These are phyloP conservation scores for Stomatorhinus ivindoensis DNA, from an alignment of 2,113 vertebrate species.

Conservation along the genomic window DNA sequence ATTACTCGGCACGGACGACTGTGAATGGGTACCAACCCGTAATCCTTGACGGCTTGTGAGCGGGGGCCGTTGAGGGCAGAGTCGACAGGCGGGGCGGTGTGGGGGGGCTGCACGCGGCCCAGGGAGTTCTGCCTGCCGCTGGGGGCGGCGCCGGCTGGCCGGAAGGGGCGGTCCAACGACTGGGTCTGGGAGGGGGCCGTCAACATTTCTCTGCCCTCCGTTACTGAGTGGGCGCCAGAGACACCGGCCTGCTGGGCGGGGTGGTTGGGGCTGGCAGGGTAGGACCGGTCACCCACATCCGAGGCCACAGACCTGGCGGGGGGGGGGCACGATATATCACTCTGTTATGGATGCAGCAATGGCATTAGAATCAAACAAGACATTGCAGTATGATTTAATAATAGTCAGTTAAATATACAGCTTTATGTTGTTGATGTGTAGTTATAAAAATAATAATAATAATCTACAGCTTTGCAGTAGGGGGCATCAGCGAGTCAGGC, in stretches of 20 bases:
- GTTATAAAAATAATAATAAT: neutral
- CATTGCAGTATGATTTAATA: neutral
- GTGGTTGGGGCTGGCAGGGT: conserved; percentile 62
- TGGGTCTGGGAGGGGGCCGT: conserved; percentile 55
- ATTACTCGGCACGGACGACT: neutral
- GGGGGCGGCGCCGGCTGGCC: conserved; percentile 30
- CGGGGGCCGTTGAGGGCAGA: conserved; percentile 59
- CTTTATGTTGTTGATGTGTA: neutral
- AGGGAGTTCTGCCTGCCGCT: conserved; percentile 70
- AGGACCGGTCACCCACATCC: conserved; percentile 59
- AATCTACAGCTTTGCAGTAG: neutral
- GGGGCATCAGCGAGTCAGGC: neutral
- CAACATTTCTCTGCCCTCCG: conserved; percentile 64
- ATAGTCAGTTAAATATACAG: neutral
- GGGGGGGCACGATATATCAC: conserved; percentile 10
- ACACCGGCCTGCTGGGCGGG: conserved; percentile 52
- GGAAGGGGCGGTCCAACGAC: conserved; percentile 62
- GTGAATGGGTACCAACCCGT: conserved; percentile 46
- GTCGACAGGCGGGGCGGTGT: conserved; percentile 50
- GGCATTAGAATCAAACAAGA: neutral
- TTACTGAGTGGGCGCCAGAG: conserved; percentile 39
- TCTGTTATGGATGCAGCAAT: neutral
- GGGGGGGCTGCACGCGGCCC: conserved; percentile 67
- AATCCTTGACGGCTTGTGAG: conserved; percentile 62
- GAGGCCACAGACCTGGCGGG: conserved; percentile 61